phyloP scores from a whole-genome alignment of 2,113 vertebrate genomes.

The Stegastes partitus region DNA sequence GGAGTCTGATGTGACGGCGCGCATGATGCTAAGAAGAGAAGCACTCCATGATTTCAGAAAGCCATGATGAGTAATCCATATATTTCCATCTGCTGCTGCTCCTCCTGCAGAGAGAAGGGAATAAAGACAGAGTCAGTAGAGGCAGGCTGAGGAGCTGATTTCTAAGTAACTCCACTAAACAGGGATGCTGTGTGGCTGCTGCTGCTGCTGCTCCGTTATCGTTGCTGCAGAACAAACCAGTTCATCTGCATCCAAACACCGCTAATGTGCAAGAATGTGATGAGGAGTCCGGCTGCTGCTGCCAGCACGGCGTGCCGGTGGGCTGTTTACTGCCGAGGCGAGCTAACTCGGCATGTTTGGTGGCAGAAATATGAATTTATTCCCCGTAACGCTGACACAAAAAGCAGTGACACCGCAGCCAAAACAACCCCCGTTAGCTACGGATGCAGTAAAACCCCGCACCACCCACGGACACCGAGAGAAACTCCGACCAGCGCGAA shows the following conservation, averaged over 20 bases:
- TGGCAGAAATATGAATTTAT: slow-evolving; percentile 27
- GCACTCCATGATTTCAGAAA: slow-evolving; percentile 44
- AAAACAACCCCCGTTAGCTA: background rate
- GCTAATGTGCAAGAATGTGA: slow-evolving; percentile 28
- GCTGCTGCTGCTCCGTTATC: slow-evolving; percentile 9
- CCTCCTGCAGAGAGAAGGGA: slow-evolving; percentile 68
- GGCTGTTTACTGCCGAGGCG: slow-evolving; percentile 32
- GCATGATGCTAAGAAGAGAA: slow-evolving; percentile 70
- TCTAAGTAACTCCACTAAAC: slow-evolving; percentile 5
- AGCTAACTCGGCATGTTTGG: slow-evolving; percentile 35
- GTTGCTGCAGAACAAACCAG: background rate
- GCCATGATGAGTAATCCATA: slow-evolving; percentile 56
- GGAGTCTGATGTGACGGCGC: slow-evolving; percentile 44
- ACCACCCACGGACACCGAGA: background rate
- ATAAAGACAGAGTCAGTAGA: slow-evolving; percentile 29
- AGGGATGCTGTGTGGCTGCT: slow-evolving; percentile 13
- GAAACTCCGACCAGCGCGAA: background rate
- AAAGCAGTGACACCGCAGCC: slow-evolving; percentile 7
- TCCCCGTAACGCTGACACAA: background rate
- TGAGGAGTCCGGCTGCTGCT: slow-evolving; percentile 25
- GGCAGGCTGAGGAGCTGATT: background rate
- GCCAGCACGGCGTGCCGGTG: slow-evolving; percentile 43
- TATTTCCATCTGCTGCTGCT: slow-evolving; percentile 49
- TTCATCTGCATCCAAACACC: slow-evolving; percentile 7
- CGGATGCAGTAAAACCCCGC: no score